Evolutionary conservation across 2,888 invertebrate species (phyloP).

Genomic region (Girardia tigrina): DNA sequence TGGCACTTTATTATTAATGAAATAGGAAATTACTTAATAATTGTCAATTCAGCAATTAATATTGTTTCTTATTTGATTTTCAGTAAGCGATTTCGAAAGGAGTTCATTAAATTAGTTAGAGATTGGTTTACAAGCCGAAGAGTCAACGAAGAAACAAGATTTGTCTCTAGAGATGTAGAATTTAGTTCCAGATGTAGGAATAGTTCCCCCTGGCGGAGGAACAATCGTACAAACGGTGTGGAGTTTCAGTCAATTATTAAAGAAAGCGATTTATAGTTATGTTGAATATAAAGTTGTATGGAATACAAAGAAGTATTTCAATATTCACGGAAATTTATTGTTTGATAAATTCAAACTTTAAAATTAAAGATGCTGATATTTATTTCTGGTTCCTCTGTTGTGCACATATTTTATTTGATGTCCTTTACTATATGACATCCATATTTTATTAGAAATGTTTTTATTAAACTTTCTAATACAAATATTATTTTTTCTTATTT

Average conservation of each 20-base stretch:
- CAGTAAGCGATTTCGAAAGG: background rate
- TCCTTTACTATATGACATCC: no score
- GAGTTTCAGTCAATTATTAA: background rate
- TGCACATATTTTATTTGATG: no score
- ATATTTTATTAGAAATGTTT: no score
- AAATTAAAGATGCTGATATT: no score
- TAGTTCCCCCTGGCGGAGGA: background rate
- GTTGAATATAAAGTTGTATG: no score
- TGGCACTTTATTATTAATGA: slow-evolving; percentile 8
- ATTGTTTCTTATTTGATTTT: background rate
- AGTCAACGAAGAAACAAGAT: background rate
- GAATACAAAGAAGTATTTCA: no score
- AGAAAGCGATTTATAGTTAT: no score
- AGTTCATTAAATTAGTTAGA: background rate
- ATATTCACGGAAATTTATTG: no score
- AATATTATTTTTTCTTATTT: no score
- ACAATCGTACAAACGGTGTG: background rate
- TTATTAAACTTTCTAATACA: no score
- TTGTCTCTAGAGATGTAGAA: background rate
- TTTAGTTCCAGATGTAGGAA: background rate
- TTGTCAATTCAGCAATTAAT: background rate
- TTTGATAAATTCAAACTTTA: no score
- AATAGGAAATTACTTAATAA: slow-evolving; percentile 6
- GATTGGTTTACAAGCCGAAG: background rate
- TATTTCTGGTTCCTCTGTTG: no score